Conservation (phyloP, 2,888 invertebrate species). For the Caenorhabditis japonica region DNA sequence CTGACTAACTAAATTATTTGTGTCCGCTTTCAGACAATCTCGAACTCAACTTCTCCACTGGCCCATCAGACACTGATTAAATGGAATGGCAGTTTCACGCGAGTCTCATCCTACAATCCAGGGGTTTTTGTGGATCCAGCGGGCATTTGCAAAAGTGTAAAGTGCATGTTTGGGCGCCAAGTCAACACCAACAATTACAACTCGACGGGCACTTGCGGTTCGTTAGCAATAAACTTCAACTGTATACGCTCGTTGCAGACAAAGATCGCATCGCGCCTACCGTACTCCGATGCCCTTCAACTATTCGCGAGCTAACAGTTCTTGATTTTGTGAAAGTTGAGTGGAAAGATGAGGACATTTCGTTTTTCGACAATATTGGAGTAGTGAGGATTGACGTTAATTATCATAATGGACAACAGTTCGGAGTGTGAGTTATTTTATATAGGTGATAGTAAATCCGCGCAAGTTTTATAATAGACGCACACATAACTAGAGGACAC, state of each 20-base stretch:
- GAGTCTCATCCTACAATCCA: conserved; percentile 34
- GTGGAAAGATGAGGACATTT: conserved; percentile 33
- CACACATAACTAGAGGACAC: too few species aligned
- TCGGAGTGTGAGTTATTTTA: conserved; percentile 21
- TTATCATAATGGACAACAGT: conserved; percentile 48
- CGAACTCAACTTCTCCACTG: not conserved
- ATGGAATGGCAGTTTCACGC: conserved; percentile 43
- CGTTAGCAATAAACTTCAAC: not conserved
- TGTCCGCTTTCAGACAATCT: conserved; percentile 19
- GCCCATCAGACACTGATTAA: not conserved
- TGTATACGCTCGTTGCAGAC: conserved; percentile 10
- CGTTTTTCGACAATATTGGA: conserved; percentile 52
- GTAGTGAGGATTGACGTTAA: conserved; percentile 19
- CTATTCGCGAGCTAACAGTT: not conserved
- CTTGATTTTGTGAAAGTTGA: conserved; percentile 23
- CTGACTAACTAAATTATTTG: not conserved
- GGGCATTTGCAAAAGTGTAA: conserved; percentile 43
- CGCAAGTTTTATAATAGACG: too few species aligned
- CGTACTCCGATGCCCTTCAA: conserved; percentile 32
- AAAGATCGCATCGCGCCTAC: conserved; percentile 46
- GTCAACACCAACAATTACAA: conserved; percentile 25
- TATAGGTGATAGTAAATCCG: too few species aligned
- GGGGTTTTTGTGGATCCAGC: conserved; percentile 48
- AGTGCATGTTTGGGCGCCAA: conserved; percentile 45
- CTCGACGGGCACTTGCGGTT: conserved; percentile 35